Percentiles rank a stretch among this genome's conserved stretches.
phyloP scores from a whole-genome alignment of 2,888 invertebrate species.

The Odontothrips loti region DNA sequence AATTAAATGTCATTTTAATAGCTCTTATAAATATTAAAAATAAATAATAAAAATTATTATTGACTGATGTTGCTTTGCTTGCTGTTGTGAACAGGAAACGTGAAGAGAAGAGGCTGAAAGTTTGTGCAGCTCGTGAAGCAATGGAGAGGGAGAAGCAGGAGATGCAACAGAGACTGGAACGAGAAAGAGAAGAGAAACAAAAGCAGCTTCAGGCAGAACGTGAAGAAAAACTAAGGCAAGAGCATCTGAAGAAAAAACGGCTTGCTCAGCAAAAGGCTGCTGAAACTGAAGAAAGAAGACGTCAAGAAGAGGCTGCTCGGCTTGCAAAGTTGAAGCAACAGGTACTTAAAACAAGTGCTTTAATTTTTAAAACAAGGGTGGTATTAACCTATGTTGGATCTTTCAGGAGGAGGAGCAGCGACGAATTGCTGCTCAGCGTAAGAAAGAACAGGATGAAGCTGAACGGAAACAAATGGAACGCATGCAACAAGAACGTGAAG shows the following conservation, averaged over 20 bases:
- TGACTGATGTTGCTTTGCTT: not conserved
- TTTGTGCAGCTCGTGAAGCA: slow-evolving; percentile 34
- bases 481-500: slow-evolving; percentile 1
- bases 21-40: not conserved
- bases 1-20: slow-evolving; percentile 13
- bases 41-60: not conserved
- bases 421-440: slow-evolving; percentile 29
- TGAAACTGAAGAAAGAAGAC: slow-evolving; percentile 36
- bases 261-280: slow-evolving; percentile 34
- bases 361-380: too few relatives aligned
- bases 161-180: slow-evolving; percentile 32
- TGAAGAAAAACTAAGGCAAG: slow-evolving; percentile 35
- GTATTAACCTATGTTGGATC: not conserved
- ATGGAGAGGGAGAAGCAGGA: slow-evolving; percentile 34
- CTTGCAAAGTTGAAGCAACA: slow-evolving; percentile 35
- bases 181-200: slow-evolving; percentile 36
- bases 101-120: slow-evolving; percentile 36
- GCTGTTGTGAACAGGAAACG: slow-evolving; percentile 30
- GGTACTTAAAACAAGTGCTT: slow-evolving; percentile 25
- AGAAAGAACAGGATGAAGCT: slow-evolving; percentile 33
- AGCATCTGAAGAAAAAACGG: slow-evolving; percentile 32
- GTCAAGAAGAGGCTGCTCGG: slow-evolving; percentile 35
- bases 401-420: slow-evolving; percentile 34
- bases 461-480: not conserved
- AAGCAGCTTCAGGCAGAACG: slow-evolving; percentile 30